Evolutionary conservation across 2,113 vertebrate genomes (phyloP), one percentile per base, ranked within the genome.

Genomic region (Plecotus auritus): DNA sequence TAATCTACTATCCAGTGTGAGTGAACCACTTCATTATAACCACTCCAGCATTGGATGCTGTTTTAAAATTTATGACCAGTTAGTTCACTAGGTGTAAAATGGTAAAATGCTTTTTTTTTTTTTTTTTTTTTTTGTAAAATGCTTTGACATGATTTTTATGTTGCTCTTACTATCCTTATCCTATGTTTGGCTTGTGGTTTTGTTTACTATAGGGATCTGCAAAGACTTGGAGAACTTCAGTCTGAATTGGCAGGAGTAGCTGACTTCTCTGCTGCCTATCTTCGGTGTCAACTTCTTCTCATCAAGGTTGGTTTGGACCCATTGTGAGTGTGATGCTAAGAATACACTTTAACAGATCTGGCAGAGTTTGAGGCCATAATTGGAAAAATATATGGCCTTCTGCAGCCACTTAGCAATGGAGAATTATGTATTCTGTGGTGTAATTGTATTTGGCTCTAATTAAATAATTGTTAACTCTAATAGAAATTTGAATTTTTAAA

Each of bases 261-360:
- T 2, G 99, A 99, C 95, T 99, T 99, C 98, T 99, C 99, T 12
- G 99, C 99, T 1, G 98, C 99, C 1, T 99, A 99, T 96, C 99
- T 99, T 87, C 99, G 97, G 95, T 99, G 99, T 97, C 99, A 99
- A 66, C 98, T 99, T 78, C 99, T 99, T 90, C 99, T 99, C 37
- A 99, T 99, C 98, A 99, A 99, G 99, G 99, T 99, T 81, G 97
- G 45, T 47, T 96, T 96, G 40, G 8, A 37, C 51, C 51, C 42
- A 10, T 7, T 94, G 40, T 87, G 64, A 76, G 56, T 85, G 8
- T 96, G 81, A 30, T 87, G 20, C 81, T 76, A 77, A 72, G 37
- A 87, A 72, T 47, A 37, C 0, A 76, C 32, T 94, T 86, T 51
- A 78, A 61, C 69, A 69, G 49, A n/a, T 47, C 30, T 6, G 54